Percentiles rank a stretch among this genome's conserved stretches.
phyloP scores from a whole-genome alignment of 2,797 vertebrate species.

The Sardinella longiceps region DNA sequence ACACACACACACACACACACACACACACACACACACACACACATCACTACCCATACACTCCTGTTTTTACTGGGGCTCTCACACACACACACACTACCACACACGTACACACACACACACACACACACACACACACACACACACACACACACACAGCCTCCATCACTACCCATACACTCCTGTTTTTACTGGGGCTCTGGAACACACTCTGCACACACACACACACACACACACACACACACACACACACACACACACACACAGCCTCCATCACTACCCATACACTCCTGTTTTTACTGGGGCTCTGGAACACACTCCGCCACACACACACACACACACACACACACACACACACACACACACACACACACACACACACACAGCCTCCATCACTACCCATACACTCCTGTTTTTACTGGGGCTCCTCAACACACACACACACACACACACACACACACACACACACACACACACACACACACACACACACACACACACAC shows the following conservation, averaged over 20 bases:
- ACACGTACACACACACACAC: background rate
- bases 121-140: background rate
- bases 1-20: constrained; percentile 10
- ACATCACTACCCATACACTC: constrained; percentile 38
- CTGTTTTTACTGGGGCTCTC: constrained; percentile 34
- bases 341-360: too few relatives aligned
- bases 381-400: background rate
- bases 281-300: too few relatives aligned
- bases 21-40: background rate
- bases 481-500: background rate
- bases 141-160: background rate
- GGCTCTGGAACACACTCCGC: too few relatives aligned
- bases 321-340: too few relatives aligned
- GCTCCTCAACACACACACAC: constrained; percentile 20
- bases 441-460: background rate
- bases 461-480: background rate
- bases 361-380: too few relatives aligned
- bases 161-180: background rate
- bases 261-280: background rate
- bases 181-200: constrained; percentile 35
- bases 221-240: constrained; percentile 25
- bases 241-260: background rate
- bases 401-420: constrained; percentile 33
- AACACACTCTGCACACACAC: too few relatives aligned
- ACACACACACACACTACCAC: constrained; percentile 26